Evolutionary conservation across 2,888 invertebrate species (phyloP), one percentile per base, ranked within the genome.

Genomic region (Biston betularia): DNA sequence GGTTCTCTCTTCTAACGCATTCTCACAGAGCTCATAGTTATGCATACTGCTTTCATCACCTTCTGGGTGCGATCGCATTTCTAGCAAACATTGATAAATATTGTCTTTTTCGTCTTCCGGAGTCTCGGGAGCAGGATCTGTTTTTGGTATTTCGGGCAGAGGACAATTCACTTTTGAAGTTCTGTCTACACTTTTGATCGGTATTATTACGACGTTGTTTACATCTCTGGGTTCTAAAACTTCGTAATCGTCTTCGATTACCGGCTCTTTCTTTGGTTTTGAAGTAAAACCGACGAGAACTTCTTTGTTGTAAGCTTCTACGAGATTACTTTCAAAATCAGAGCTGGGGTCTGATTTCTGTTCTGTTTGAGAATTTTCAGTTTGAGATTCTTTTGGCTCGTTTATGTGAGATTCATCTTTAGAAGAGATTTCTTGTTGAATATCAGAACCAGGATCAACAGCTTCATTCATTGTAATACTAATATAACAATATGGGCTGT

Each of bases 11-110:
- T 92, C 90, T 42, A 92, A 75, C 42, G 88, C 86, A 53, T 83
- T 87, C 5, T 89, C 90, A 72, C 93, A 94, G 10, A 90, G 84
- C 80, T 95, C 95, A 74, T 95, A 95, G 70, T 94, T 94, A 68
- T 95, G 94, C 52, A 94, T 79, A 77, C 93, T 94, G 61, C 84
- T 91, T 69, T 92, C 91, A 69, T 94, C 93, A 0, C 92, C 94
- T 82, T 93, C 94, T 24, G 92, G 92, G 68, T 93, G 91, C 6
- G 92, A 93, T 69, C 92, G 86, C 87, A 92, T 89, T 81, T 94
- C 93, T 72, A 90, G 75, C 55, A 94, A 80, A 72, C 89, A 89
- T 77, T 94, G 94, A 76, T 94, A 94, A 70, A 93, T 89, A 76
- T 93, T 93, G 54, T 91, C 89, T 74, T 84, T 85, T 52, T 80